phyloP scores from a whole-genome alignment of 2,888 invertebrate genomes.

The Amphipyra tragopoginis region DNA sequence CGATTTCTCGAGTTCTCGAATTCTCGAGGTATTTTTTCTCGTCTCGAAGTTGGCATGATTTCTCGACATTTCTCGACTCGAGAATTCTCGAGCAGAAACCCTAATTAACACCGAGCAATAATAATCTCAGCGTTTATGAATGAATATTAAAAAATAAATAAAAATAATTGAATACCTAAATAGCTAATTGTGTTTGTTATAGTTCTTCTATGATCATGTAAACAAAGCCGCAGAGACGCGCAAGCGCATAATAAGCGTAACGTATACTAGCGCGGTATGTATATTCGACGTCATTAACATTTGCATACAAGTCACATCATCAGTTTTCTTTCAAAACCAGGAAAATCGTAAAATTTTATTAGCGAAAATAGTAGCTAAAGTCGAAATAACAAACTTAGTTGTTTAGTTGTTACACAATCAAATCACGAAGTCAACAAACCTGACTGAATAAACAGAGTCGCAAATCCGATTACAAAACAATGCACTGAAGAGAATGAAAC shows the following conservation, averaged over 20 bases:
- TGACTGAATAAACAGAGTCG: conserved; percentile 13
- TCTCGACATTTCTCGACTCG: no score
- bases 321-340: conserved; percentile 18
- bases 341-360: conserved; percentile 30
- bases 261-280: no score
- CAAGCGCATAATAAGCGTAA: conserved; percentile 1
- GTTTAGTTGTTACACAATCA: conserved; percentile 24
- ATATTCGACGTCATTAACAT: background rate
- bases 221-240: conserved; percentile 24
- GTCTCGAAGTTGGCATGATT: no score
- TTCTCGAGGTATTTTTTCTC: no score
- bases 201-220: conserved; percentile 7
- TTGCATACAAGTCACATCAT: conserved; percentile 19
- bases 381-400: conserved; percentile 11
- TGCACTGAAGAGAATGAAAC: conserved; percentile 40
- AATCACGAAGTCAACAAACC: conserved; percentile 39
- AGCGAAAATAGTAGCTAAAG: conserved; percentile 9
- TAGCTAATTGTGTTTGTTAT: conserved; percentile 8
- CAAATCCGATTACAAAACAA: conserved; percentile 44
- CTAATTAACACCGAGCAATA: no score
- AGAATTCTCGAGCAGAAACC: no score
- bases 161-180: no score
- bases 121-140: no score
- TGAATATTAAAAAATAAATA: no score
- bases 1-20: no score